A percentile compares a stretch with the other conserved stretches of the same genome.
Evolutionary conservation across 23 tunicate species (phyloP).

Genomic region (Trididemnum miniatum): DNA sequence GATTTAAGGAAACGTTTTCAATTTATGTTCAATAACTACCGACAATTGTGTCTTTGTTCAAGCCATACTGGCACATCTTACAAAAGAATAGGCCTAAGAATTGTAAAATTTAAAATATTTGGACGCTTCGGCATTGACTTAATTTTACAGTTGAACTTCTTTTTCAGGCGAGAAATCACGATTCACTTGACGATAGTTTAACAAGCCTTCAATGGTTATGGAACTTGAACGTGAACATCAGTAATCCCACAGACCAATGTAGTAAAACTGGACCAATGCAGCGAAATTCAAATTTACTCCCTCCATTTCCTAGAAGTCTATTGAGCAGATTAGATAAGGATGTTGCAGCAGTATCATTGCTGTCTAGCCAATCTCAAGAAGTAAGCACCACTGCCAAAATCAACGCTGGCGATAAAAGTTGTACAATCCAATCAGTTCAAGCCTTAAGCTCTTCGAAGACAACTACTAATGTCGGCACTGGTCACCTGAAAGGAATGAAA

Average conservation of each 20-base stretch:
- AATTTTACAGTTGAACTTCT: no score
- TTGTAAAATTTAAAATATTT: no score
- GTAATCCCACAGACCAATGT: constrained; percentile 36
- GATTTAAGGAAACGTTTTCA: no score
- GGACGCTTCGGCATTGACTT: no score
- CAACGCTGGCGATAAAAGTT: background rate
- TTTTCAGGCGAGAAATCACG: constrained; percentile 55
- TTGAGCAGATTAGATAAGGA: background rate
- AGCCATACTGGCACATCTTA: no score
- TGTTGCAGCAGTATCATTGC: background rate
- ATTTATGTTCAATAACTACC: no score
- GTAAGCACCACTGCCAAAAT: background rate
- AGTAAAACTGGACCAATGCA: background rate
- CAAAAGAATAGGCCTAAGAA: no score
- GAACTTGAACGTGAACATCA: constrained; percentile 87
- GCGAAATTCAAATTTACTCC: background rate
- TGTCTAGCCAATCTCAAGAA: background rate
- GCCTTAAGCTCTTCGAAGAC: background rate
- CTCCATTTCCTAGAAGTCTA: constrained; percentile 13
- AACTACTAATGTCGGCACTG: no score
- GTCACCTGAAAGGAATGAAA: no score
- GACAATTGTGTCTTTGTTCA: no score
- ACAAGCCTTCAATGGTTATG: constrained; percentile 91
- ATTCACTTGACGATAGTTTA: constrained; percentile 81
- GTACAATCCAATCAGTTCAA: background rate